Evolutionary conservation across 2,888 invertebrate genomes (phyloP).

Genomic region (Sesia apiformis): DNA sequence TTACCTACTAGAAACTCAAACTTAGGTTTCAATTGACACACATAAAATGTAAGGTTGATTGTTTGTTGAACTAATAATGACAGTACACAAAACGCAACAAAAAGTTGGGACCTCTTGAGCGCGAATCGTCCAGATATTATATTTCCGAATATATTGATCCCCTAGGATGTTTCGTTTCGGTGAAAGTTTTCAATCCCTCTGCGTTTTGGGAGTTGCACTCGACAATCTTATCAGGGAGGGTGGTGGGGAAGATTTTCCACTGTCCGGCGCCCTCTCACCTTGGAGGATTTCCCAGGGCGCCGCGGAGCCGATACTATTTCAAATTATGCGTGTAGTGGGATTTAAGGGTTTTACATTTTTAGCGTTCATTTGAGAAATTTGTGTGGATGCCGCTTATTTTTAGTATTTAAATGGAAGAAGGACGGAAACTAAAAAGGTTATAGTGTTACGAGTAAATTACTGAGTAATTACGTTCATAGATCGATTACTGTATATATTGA

Average conservation of each 20-base stretch:
- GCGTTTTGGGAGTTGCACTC: constrained; percentile 71
- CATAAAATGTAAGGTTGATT: not conserved
- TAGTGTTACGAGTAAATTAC: too few relatives aligned
- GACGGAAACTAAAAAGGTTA: too few relatives aligned
- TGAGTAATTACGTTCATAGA: too few relatives aligned
- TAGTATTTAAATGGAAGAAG: too few relatives aligned
- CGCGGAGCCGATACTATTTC: constrained; percentile 55
- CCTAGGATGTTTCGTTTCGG: constrained; percentile 66
- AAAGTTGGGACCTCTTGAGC: constrained; percentile 21
- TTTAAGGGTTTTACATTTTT: constrained; percentile 38
- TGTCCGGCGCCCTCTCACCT: constrained; percentile 67
- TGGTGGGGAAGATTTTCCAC: constrained; percentile 63
- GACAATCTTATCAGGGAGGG: constrained; percentile 69
- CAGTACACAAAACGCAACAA: constrained; percentile 6
- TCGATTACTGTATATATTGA: too few relatives aligned
- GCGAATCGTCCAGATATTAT: constrained; percentile 62
- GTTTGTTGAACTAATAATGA: constrained; percentile 5
- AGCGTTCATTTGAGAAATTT: too few relatives aligned
- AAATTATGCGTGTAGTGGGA: constrained; percentile 57
- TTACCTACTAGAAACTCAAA: not conserved
- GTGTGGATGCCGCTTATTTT: too few relatives aligned
- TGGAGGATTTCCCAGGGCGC: constrained; percentile 58
- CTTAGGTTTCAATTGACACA: not conserved
- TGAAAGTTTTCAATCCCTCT: constrained; percentile 70
- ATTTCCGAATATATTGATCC: constrained; percentile 70